Evolutionary conservation across 1,140 invertebrate genomes (phyloP), one percentile per base, ranked within the genome.

Genomic region (Cyclina sinensis): DNA sequence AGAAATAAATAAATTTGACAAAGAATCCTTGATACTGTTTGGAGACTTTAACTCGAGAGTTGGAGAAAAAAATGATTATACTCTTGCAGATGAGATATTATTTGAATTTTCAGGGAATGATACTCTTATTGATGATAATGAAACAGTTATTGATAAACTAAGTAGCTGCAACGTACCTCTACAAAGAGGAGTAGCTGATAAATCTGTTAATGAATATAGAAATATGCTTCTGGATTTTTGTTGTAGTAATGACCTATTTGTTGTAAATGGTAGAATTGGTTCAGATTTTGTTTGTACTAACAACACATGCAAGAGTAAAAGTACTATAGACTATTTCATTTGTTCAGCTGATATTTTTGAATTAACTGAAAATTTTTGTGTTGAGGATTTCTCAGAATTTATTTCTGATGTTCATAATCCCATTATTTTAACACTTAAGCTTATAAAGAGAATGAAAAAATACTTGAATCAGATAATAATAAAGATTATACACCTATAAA

Each of bases 21-120:
- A 14, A 2, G 18, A 70, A 21, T 14, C 37, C 18, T 3, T 37
- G 21, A 11, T 70, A 2, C 16, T 70, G 65, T 70, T 70, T 70
- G 65, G 37, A 37, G 65, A 70, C 37, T 70, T 70, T 70, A 70
- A 70, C n/a, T 70, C 65, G 18, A 12, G 65, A 5, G 21, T 43
- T 18, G 37, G 37, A 37, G n/a, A 39, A 1, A 43, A 39, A 43
- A 37, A 37, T n/a, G 65, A 70, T 70, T 70, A 30, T 43, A n/a
- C 39, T 21, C 14, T 27, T 11, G 24, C 4, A 27, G 57, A 62
- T 27, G 24, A 27, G 24, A 27, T 62, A 11, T 7, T 62, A 27
- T 27, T 24, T 27, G n/a, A 62, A 9, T 62, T 24, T 27, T 1
- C 2, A 2, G 57, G 57, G 1, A 62, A 62, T 62, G 57, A 62